Conservation (phyloP, 2,888 invertebrate genomes). For the Coelinius sp. region DNA sequence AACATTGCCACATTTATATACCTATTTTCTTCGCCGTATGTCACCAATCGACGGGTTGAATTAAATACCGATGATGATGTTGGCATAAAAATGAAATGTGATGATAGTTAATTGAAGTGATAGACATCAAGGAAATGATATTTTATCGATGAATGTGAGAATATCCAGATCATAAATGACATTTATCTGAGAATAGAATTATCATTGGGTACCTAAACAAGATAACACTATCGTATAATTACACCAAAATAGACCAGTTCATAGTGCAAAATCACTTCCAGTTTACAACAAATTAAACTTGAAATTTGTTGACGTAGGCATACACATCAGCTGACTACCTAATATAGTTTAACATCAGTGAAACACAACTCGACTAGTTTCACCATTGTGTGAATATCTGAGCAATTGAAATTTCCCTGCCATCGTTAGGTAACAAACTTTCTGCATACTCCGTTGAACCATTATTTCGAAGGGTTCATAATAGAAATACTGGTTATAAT, state of each 20-base stretch:
- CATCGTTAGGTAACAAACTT: conserved; percentile 36
- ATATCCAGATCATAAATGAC: no score
- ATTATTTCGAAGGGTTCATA: not conserved
- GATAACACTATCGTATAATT: not conserved
- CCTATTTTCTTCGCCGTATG: conserved; percentile 13
- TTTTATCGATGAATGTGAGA: no score
- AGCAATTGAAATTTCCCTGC: conserved; percentile 38
- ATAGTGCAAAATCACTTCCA: conserved; percentile 26
- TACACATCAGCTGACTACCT: not conserved
- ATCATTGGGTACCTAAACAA: not conserved
- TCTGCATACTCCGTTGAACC: not conserved
- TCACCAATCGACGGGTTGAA: not conserved
- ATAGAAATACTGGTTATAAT: not conserved
- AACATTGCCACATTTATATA: conserved; percentile 14
- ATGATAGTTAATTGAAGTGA: not conserved
- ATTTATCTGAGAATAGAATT: no score
- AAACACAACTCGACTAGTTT: conserved; percentile 32
- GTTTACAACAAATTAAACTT: conserved; percentile 39
- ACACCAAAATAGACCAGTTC: conserved; percentile 1
- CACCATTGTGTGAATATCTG: conserved; percentile 19
- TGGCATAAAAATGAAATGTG: not conserved
- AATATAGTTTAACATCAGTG: conserved; percentile 17
- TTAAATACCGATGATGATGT: conserved; percentile 19
- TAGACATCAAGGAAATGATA: not conserved
- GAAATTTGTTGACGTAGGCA: conserved; percentile 36